Conservation (phyloP, 2,797 vertebrate genomes). For the Enteromius radiatus region DNA sequence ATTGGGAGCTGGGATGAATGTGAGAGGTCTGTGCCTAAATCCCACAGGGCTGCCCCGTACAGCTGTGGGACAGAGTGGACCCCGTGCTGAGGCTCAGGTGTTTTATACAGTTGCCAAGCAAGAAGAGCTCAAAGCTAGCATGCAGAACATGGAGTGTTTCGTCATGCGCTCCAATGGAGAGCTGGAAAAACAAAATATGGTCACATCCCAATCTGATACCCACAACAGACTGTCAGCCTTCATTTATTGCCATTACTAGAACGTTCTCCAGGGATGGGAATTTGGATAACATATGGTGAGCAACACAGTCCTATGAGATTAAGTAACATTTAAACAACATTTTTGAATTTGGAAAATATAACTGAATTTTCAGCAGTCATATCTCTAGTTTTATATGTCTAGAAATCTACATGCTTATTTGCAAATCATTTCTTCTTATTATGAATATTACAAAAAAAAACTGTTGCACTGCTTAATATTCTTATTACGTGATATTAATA, state of each 20-base stretch:
- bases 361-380: neutral
- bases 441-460: neutral
- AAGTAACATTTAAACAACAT: neutral
- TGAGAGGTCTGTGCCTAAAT: conserved; percentile 36
- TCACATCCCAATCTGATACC: conserved; percentile 24
- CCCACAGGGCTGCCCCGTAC: conserved; percentile 37
- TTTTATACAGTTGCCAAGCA: conserved; percentile 43
- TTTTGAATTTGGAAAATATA: neutral
- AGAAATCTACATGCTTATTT: neutral
- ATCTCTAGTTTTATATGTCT: neutral
- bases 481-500: neutral
- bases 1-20: conserved; percentile 4
- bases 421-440: neutral
- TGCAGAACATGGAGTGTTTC: conserved; percentile 26
- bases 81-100: conserved; percentile 53
- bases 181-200: conserved; percentile 22
- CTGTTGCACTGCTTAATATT: neutral
- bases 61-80: conserved; percentile 47
- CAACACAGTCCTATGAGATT: neutral
- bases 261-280: neutral
- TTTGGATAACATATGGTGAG: neutral
- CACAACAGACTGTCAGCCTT: neutral
- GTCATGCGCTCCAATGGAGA: conserved; percentile 3
- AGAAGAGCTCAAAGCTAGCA: conserved; percentile 50
- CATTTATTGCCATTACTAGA: neutral